A percentile compares a stretch with the other conserved stretches of the same genome.
phyloP scores from a whole-genome alignment of 2,888 invertebrate species.

The Nephrotoma guestfalica region DNA sequence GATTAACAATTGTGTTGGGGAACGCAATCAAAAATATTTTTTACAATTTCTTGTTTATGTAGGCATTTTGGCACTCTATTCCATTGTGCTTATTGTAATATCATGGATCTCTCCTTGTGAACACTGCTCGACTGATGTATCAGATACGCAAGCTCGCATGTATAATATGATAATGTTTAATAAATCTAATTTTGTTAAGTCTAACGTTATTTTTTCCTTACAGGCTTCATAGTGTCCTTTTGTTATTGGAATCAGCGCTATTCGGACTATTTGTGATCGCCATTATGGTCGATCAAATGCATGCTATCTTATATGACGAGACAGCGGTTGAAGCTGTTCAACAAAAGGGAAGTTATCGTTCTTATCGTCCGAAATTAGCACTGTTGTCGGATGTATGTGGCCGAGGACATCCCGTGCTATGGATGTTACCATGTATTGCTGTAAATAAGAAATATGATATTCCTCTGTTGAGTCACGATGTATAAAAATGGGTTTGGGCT shows the following conservation, averaged over 20 bases:
- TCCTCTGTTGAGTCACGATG: constrained; percentile 30
- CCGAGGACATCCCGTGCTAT: constrained; percentile 51
- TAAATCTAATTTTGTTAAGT: background rate
- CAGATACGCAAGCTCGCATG: constrained; percentile 59
- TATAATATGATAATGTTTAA: constrained; percentile 21
- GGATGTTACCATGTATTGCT: constrained; percentile 55
- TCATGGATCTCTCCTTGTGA: constrained; percentile 60
- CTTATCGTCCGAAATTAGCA: constrained; percentile 46
- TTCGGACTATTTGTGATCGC: constrained; percentile 82
- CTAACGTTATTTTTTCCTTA: constrained; percentile 19
- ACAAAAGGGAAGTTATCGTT: constrained; percentile 47
- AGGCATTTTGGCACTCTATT: constrained; percentile 48
- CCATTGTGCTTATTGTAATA: constrained; percentile 50
- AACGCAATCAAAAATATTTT: constrained; percentile 84
- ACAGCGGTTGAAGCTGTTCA: constrained; percentile 69
- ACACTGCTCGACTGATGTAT: constrained; percentile 45
- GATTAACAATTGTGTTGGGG: constrained; percentile 90
- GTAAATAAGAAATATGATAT: constrained; percentile 32
- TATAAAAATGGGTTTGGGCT: constrained; percentile 17
- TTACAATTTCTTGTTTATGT: constrained; percentile 76
- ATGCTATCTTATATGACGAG: constrained; percentile 70
- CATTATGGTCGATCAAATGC: constrained; percentile 73
- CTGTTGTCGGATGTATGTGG: constrained; percentile 67
- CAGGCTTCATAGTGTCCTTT: constrained; percentile 69
- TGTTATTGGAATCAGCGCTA: constrained; percentile 64